phyloP scores from a whole-genome alignment of 2,888 invertebrate genomes.

The Drosophila seclusa region DNA sequence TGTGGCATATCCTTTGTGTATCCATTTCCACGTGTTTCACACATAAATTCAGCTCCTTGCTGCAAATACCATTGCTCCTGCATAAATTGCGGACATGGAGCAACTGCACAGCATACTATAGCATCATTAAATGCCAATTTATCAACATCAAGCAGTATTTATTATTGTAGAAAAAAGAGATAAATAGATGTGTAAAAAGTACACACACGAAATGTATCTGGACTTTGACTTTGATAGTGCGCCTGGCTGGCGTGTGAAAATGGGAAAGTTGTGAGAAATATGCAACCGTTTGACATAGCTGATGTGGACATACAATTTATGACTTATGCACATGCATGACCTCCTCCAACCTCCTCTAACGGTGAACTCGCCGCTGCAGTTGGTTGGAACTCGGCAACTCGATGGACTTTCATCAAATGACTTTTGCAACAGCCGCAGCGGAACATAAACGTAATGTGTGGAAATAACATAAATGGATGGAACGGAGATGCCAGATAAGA shows the following conservation, averaged over 20 bases:
- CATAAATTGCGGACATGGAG: too few relatives aligned
- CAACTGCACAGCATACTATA: neutral
- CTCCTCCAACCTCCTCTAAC: slow-evolving; percentile 10
- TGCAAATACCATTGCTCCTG: neutral
- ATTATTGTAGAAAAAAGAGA: slow-evolving; percentile 21
- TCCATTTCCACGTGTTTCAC: neutral
- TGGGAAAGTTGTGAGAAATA: slow-evolving; percentile 44
- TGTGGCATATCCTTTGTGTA: neutral
- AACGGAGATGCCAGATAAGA: neutral
- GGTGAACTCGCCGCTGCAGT: slow-evolving; percentile 7
- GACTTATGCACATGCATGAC: slow-evolving; percentile 63
- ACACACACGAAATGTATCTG: slow-evolving; percentile 10
- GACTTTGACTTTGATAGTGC: slow-evolving; percentile 36
- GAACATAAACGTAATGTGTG: slow-evolving; percentile 63
- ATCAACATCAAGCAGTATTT: slow-evolving; percentile 45
- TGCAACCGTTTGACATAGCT: slow-evolving; percentile 58
- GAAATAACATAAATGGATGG: slow-evolving; percentile 53
- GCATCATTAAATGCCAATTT: slow-evolving; percentile 32
- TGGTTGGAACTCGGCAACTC: slow-evolving; percentile 12
- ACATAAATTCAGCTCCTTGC: slow-evolving; percentile 5
- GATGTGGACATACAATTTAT: slow-evolving; percentile 72
- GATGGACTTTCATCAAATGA: slow-evolving; percentile 44
- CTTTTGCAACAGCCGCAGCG: slow-evolving; percentile 38
- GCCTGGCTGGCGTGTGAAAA: slow-evolving; percentile 33
- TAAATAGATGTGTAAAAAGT: neutral